phyloP scores from a whole-genome alignment of 2,888 invertebrate species.

The Dynastes hyllus region DNA sequence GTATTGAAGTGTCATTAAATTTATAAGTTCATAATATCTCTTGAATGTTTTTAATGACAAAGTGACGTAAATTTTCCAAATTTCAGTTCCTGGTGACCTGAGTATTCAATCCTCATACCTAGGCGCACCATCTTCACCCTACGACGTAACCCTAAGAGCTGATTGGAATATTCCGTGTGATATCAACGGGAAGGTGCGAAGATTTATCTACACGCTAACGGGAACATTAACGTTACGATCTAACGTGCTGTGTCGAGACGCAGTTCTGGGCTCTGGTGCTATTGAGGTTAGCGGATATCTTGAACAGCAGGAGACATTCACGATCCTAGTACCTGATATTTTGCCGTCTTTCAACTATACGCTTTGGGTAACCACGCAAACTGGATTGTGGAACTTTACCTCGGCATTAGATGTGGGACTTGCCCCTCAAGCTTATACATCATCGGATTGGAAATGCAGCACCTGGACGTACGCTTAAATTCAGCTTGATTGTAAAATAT shows the following conservation, averaged over 20 bases:
- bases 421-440: conserved; percentile 17
- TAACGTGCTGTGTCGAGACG: background rate
- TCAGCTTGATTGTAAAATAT: background rate
- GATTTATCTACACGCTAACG: background rate
- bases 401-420: background rate
- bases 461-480: background rate
- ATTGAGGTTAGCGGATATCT: conserved; percentile 1
- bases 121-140: background rate
- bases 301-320: background rate
- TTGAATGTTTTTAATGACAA: too few species aligned
- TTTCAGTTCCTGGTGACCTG: background rate
- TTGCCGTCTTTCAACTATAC: conserved; percentile 8
- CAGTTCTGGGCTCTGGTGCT: background rate
- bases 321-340: background rate
- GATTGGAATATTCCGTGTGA: conserved; percentile 1
- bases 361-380: background rate
- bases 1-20: too few species aligned
- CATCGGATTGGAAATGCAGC: background rate
- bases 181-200: background rate
- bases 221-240: background rate
- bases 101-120: background rate
- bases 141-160: background rate
- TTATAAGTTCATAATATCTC: too few species aligned
- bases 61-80: background rate
- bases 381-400: background rate